Conservation (phyloP, 2,113 vertebrate species). For the Xiphias gladius region DNA sequence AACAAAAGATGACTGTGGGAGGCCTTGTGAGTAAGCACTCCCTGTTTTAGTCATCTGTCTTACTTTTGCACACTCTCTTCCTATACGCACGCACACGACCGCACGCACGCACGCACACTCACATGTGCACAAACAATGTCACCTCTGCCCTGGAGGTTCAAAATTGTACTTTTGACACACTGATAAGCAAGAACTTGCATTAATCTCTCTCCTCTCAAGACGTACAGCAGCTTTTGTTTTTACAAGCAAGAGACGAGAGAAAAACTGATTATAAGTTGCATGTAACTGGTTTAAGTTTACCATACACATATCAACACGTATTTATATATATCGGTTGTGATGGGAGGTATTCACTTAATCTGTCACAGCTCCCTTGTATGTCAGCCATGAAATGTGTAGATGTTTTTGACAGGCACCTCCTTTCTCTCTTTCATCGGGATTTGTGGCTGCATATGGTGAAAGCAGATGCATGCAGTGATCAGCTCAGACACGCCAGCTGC, state of each 20-base stretch:
- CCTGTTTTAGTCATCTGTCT: constrained; percentile 49
- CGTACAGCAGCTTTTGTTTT: not conserved
- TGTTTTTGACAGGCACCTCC: not conserved
- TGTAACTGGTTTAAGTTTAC: not conserved
- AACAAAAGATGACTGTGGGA: constrained; percentile 23
- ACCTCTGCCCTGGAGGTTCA: constrained; percentile 34
- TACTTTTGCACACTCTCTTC: not conserved
- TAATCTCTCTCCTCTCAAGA: not conserved
- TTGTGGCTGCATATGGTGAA: not conserved
- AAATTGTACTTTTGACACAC: constrained; percentile 12
- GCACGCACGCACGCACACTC: constrained; percentile 29
- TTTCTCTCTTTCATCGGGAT: not conserved
- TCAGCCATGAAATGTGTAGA: not conserved
- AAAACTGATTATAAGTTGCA: not conserved
- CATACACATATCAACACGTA: not conserved
- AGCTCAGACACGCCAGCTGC: constrained; percentile 16
- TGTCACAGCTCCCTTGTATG: not conserved
- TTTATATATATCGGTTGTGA: not conserved
- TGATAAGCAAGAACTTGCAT: not conserved
- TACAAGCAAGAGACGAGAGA: not conserved
- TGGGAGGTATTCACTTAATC: not conserved
- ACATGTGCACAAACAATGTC: constrained; percentile 46
- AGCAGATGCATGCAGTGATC: not conserved
- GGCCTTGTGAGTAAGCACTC: constrained; percentile 49
- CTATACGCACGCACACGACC: not conserved